phyloP scores from a whole-genome alignment of 2,113 vertebrate genomes.

The Gulo gulo region DNA sequence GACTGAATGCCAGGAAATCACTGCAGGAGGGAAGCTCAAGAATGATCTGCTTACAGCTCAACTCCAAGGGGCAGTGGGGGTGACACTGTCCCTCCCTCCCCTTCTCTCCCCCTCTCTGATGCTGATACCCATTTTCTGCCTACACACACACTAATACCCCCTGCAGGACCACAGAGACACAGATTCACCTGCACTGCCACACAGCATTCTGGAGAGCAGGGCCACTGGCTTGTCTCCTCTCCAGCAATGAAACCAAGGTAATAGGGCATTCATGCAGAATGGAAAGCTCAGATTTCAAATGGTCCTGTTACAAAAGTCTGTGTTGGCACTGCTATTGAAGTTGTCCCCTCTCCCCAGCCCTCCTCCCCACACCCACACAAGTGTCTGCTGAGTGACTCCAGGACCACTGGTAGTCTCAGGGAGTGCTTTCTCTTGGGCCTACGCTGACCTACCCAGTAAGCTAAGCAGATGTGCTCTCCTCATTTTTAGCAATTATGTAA shows the following conservation, averaged over 20 bases:
- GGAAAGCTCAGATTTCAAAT: background rate
- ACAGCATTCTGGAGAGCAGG: background rate
- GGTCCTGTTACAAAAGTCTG: background rate
- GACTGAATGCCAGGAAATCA: background rate
- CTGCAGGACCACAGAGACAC: background rate
- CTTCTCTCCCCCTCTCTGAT: background rate
- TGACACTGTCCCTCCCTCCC: background rate
- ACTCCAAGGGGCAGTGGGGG: background rate
- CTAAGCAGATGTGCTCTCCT: background rate
- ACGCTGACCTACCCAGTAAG: background rate
- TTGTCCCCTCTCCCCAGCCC: background rate
- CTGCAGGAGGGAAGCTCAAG: background rate
- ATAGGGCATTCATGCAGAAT: background rate
- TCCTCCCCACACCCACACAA: background rate
- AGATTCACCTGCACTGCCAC: background rate
- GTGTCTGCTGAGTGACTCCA: background rate
- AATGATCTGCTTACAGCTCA: conserved; percentile 5
- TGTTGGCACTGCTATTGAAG: background rate
- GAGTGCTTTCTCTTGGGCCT: background rate
- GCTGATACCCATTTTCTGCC: background rate
- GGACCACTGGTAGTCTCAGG: conserved; percentile 1
- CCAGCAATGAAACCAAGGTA: background rate
- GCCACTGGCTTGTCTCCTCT: background rate
- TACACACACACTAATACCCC: background rate
- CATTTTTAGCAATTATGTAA: background rate